Evolutionary conservation across 1,140 invertebrate genomes (phyloP), one percentile per base, ranked within the genome.

Genomic region (Trichonephila clavipes): DNA sequence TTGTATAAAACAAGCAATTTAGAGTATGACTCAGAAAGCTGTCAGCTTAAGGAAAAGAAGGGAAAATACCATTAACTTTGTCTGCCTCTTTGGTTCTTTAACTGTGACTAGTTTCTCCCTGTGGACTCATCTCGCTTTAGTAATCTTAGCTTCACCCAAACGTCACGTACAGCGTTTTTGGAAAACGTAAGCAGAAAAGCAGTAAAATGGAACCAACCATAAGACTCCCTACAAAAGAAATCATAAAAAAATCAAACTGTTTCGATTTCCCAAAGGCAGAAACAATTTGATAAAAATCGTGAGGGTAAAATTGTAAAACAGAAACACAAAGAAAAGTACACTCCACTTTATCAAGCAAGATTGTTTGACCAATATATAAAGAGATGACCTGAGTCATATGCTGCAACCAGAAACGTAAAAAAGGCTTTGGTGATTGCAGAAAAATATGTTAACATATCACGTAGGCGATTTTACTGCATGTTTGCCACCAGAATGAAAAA

Each of bases 231-330:
- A 18, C 14, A 19, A 34, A 77, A 64, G 61, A 87, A 87, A 87
- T 58, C 58, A 64, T 58, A 87, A 87, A 64, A 59, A 87, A 87
- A 61, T 87, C 28, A 34, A 87, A 64, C 85, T 64, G 28, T 28
- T 87, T 59, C 61, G 85, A 87, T 87, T 87, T 87, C 85, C 85
- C 85, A 87, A 28, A 18, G 85, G 85, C 44, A 87, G 61, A 87
- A 87, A 87, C 85, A 87, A 87, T 87, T 87, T 64, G 58, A 64
- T 87, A 64, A 87, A 87, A 87, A 85, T 85, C 85, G 58, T 21
- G 19, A 28, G 62, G 58, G 85, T 59, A 87, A 87, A 87, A 87
- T 87, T 87, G 85, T 87, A 87, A 87, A 64, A 64, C 59, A 7
- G 82, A 59, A 85, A 85, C 72, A 77, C 72, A 77, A 77, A 85